A percentile compares a stretch with the other conserved stretches of the same genome.
phyloP scores from a whole-genome alignment of 2,113 vertebrate species.

The Bostrychus sinensis region DNA sequence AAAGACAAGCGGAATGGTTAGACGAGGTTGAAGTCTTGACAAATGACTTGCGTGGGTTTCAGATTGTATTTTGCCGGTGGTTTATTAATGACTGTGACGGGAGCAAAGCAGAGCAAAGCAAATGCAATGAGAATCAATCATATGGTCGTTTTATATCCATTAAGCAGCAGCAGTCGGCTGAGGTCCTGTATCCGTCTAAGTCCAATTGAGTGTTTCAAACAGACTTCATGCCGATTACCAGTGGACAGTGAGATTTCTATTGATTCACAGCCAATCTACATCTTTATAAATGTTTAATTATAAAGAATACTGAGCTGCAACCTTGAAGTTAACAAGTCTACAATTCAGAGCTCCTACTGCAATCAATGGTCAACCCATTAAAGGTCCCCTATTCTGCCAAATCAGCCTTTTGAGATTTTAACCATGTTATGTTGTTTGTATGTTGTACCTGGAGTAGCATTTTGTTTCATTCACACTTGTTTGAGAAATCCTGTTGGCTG shows the following conservation, averaged over 20 bases:
- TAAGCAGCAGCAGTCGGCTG: constrained; percentile 30
- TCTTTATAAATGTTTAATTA: constrained; percentile 1
- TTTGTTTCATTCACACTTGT: too few species aligned
- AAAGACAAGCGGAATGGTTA: constrained; percentile 27
- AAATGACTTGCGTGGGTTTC: constrained; percentile 36
- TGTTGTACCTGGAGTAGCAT: too few species aligned
- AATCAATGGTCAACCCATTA: constrained; percentile 30
- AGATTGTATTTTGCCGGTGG: constrained; percentile 23
- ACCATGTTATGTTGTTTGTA: too few species aligned
- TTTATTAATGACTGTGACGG: constrained; percentile 31
- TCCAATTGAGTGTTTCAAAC: constrained; percentile 16
- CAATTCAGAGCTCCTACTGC: constrained; percentile 36
- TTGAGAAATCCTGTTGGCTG: too few species aligned
- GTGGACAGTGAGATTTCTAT: constrained; percentile 2
- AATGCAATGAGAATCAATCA: constrained; percentile 43
- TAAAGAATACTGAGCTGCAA: constrained; percentile 15
- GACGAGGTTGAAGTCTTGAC: constrained; percentile 26
- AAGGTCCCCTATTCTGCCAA: too few species aligned
- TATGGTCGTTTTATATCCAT: constrained; percentile 31
- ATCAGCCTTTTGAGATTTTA: too few species aligned
- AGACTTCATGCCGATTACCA: constrained; percentile 8
- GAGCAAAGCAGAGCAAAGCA: constrained; percentile 21
- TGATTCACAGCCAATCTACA: constrained; percentile 2
- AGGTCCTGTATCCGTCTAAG: constrained; percentile 10
- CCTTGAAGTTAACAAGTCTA: constrained; percentile 21